Evolutionary conservation across 2,797 vertebrate genomes (phyloP).

Genomic region (Schizopygopsis malacanthus): DNA sequence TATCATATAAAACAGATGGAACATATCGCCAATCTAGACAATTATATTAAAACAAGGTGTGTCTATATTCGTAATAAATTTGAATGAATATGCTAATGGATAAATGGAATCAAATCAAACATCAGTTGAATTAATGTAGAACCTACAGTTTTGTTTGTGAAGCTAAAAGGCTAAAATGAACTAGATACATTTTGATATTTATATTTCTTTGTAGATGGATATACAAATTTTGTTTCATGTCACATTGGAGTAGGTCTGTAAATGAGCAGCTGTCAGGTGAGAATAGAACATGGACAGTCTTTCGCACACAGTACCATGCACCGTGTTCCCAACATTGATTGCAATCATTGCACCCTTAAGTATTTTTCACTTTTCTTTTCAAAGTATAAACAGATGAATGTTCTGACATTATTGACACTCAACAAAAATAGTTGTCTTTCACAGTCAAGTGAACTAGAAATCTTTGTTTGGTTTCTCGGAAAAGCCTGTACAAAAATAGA

Average conservation of each 20-base stretch:
- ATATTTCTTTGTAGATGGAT: background rate
- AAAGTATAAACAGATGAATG: background rate
- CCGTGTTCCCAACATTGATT: background rate
- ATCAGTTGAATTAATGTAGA: too few relatives aligned
- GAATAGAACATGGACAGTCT: slow-evolving; percentile 1
- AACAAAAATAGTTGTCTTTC: background rate
- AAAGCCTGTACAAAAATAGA: background rate
- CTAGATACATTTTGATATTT: too few relatives aligned
- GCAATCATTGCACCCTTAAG: too few relatives aligned
- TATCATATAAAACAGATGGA: too few relatives aligned
- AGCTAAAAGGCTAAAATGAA: too few relatives aligned
- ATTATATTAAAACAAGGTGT: too few relatives aligned
- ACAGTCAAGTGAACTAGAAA: background rate
- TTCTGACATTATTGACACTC: background rate
- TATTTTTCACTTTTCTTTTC: background rate
- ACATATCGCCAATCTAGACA: too few relatives aligned
- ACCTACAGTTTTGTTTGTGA: too few relatives aligned
- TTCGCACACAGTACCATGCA: background rate
- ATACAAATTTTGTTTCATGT: background rate
- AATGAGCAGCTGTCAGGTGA: slow-evolving; percentile 1
- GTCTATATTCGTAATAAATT: too few relatives aligned
- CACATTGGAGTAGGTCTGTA: background rate
- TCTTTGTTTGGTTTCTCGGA: background rate
- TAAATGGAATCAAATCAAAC: too few relatives aligned
- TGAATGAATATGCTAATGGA: too few relatives aligned